Percentiles rank a stretch among this genome's conserved stretches.
Conservation (phyloP, 2,888 invertebrate species). For the Carterocephalus palaemon region DNA sequence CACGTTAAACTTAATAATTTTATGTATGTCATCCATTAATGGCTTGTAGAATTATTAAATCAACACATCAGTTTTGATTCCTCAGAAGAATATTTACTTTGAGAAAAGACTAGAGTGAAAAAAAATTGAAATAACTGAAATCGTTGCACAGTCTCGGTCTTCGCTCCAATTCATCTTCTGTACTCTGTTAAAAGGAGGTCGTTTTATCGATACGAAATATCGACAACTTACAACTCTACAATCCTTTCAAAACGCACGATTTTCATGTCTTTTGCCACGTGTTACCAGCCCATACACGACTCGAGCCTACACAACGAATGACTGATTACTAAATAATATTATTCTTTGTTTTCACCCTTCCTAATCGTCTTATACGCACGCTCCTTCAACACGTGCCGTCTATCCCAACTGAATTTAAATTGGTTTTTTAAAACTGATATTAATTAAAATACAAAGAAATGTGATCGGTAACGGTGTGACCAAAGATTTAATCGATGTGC, state of each 20-base stretch:
- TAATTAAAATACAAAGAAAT: constrained; percentile 53
- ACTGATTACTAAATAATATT: constrained; percentile 64
- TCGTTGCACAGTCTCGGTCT: no score
- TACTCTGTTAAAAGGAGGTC: no score
- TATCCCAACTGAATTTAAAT: constrained; percentile 60
- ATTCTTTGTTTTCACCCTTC: constrained; percentile 70
- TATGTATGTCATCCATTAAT: no score
- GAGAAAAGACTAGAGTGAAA: no score
- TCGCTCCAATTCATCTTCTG: no score
- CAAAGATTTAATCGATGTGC: constrained; percentile 42
- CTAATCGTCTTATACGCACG: constrained; percentile 68
- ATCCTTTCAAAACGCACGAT: constrained; percentile 63
- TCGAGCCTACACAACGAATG: constrained; percentile 63
- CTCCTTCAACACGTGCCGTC: constrained; percentile 59
- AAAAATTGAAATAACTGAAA: no score
- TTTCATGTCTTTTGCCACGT: constrained; percentile 75
- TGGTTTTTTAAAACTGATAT: constrained; percentile 45
- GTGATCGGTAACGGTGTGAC: constrained; percentile 43
- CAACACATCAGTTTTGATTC: no score
- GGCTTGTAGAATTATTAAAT: no score
- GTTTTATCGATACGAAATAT: constrained; percentile 22
- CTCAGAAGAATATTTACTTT: no score
- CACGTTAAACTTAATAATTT: no score
- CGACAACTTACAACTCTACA: constrained; percentile 40
- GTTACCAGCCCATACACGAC: constrained; percentile 71